phyloP scores from a whole-genome alignment of 2,797 vertebrate genomes.

The Anguilla anguilla region DNA sequence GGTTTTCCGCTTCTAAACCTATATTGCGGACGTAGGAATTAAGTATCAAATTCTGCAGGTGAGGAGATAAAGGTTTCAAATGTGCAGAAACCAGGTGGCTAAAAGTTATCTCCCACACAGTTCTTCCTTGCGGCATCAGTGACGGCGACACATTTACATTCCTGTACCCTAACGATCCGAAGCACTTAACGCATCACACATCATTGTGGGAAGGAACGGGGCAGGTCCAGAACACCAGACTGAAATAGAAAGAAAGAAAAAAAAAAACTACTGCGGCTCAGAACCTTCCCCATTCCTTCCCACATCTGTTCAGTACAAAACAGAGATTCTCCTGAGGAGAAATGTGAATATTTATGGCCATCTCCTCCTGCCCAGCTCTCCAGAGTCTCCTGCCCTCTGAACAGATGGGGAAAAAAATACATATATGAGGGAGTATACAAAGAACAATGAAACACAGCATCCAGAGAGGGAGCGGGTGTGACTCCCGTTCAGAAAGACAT shows the following conservation, averaged over 20 bases:
- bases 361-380: not conserved
- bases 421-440: not conserved
- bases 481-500: not conserved
- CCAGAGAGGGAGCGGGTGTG: not conserved
- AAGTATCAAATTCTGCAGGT: not conserved
- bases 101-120: not conserved
- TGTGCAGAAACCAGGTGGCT: not conserved
- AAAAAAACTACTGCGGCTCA: not conserved
- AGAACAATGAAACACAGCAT: not conserved
- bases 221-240: not conserved
- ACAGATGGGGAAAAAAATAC: conserved; percentile 5
- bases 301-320: conserved; percentile 1
- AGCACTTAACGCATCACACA: not conserved
- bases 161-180: not conserved
- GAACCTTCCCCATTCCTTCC: not conserved
- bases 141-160: not conserved
- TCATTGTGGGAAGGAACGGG: not conserved
- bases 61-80: not conserved
- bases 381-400: not conserved
- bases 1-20: not conserved
- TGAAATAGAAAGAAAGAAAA: not conserved
- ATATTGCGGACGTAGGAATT: not conserved
- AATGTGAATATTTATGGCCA: not conserved
- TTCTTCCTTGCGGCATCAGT: not conserved
- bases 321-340: not conserved